Evolutionary conservation across 2,113 vertebrate genomes (phyloP).

Genomic region (Antennarius striatus): DNA sequence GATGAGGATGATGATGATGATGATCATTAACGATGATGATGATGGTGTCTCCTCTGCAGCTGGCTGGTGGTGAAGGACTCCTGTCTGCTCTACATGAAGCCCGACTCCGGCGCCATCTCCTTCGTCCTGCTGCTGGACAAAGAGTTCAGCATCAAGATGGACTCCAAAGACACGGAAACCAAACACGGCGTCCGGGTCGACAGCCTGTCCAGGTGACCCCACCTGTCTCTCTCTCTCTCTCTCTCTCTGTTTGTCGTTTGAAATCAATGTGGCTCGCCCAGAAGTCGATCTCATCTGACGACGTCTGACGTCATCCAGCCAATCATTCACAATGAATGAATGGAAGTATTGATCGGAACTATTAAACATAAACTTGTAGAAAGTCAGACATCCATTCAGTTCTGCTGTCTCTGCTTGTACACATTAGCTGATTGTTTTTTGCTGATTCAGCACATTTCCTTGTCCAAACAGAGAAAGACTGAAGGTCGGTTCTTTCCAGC

Average conservation of each 20-base stretch:
- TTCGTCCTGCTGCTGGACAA: conserved; percentile 95
- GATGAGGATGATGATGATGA: background rate
- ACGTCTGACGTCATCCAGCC: background rate
- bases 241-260: background rate
- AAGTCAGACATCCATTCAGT: too few relatives aligned
- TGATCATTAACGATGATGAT: background rate
- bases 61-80: conserved; percentile 98
- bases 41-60: conserved; percentile 71
- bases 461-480: too few relatives aligned
- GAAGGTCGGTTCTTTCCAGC: too few relatives aligned
- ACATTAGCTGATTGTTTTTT: too few relatives aligned
- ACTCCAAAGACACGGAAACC: conserved; percentile 93
- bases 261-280: background rate
- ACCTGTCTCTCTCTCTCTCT: background rate
- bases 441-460: too few relatives aligned
- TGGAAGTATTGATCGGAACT: too few relatives aligned
- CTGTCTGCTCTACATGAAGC: conserved; percentile 94
- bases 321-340: too few relatives aligned
- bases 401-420: too few relatives aligned
- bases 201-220: conserved; percentile 84
- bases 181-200: conserved; percentile 93
- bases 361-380: too few relatives aligned
- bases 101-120: conserved; percentile 88
- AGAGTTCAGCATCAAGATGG: conserved; percentile 94
- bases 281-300: background rate